Conservation (phyloP, 1,140 invertebrate species). For the Drosophila oshimai region DNA sequence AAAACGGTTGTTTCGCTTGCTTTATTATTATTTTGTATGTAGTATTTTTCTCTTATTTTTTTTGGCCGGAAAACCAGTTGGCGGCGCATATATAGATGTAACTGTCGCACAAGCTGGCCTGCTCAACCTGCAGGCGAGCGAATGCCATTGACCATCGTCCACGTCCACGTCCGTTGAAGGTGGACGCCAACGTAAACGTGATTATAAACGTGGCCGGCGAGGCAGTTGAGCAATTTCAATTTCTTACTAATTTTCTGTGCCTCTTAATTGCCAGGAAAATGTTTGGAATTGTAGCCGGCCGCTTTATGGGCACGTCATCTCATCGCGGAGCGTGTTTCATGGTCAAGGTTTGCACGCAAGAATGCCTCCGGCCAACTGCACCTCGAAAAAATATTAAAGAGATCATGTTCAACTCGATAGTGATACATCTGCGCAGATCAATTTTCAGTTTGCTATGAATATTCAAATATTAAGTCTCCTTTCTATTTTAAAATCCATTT, state of each 20-base stretch:
- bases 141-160: constrained; percentile 66
- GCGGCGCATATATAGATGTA: constrained; percentile 49
- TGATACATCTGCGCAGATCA: no score
- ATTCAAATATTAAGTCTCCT: background rate
- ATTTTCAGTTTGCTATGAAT: background rate
- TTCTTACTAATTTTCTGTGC: constrained; percentile 63
- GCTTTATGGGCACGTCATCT: constrained; percentile 50
- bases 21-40: constrained; percentile 30
- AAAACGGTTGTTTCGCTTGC: constrained; percentile 39
- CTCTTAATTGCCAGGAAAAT: constrained; percentile 64
- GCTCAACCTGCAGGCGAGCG: constrained; percentile 17
- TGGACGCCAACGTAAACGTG: background rate
- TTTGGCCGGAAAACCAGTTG: constrained; percentile 50
- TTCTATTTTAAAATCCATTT: background rate
- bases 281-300: constrained; percentile 43
- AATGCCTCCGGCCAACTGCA: constrained; percentile 43
- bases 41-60: background rate
- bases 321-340: constrained; percentile 51
- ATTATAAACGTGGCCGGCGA: background rate
- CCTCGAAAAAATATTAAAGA: background rate
- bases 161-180: background rate
- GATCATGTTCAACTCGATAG: background rate
- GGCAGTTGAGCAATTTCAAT: constrained; percentile 61
- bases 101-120: constrained; percentile 47
- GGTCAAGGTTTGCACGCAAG: constrained; percentile 69